Base-by-base conservation (phyloP, 2,888 invertebrate species). In the Heteromurus nitidus region DNA sequence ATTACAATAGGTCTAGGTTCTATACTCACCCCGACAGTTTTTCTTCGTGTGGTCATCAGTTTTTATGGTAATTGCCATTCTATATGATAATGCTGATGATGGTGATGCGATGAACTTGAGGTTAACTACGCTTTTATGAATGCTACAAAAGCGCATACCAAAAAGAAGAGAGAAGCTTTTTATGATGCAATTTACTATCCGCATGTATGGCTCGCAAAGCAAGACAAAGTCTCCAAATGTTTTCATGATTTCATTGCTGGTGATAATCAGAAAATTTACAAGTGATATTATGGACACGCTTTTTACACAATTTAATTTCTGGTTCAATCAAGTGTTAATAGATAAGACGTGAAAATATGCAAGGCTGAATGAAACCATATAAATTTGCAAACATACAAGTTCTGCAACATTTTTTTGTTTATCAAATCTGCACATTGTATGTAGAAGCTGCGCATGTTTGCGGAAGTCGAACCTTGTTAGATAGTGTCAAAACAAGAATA, bases 51-150 rank as follows among this genome's bases (percentile, higher is more conserved):
- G 79, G 79, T 79, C 70, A 80, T 80, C 80, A 80, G 44, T 80
- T 80, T 80, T 80, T 80, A 80, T 80, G 80, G 73, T 80, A 80
- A 80, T 80, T 72, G 73, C 80, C 47, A 67, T 55, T 80, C 73
- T 42, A 73, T 73, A 67, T 55, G 72, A 65, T 9, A 7, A 20
- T 42, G 42, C 18, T 16, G 68, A 68, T 67, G 73, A 64, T 55
- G 47, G 50, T 70, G 70, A 79, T 65, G 60, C 20, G 70, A 70
- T 80, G 80, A 80, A 80, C 80, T 69, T 73, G 65, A 60, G 80
- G 80, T 80, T 73, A 80, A 60, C 58, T 18, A 36, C 67, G 80
- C 44, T 76, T 30, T 9, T 31, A 30, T 64, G 58, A 65, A 72
- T 70, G 44, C 18, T 42, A 50, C 18, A 58, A 58, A 28, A 18